Base-by-base conservation (phyloP, 2,113 vertebrate genomes). In the Aegithalos caudatus region DNA sequence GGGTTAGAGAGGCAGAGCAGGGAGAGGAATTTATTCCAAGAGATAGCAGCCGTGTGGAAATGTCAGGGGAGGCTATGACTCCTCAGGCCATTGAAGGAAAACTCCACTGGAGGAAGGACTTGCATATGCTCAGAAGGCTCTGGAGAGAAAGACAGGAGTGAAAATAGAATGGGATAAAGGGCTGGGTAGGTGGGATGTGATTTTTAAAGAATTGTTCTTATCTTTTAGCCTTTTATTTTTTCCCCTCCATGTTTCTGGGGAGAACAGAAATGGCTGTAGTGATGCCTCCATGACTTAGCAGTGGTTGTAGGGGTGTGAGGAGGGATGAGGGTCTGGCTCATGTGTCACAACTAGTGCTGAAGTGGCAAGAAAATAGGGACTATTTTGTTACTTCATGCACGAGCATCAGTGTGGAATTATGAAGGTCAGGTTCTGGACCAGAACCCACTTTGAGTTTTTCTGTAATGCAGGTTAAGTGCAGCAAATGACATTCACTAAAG, bases 51-150 rank as follows among this genome's bases (percentile, higher is more conserved):
- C 78, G 2, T 90, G 88, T 93, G 88, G 66, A 91, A 85, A 56
- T 85, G 67, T 96, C 93, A 60, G 57, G 70, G 65, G 87, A 91
- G 90, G 61, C 90, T 88, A 69, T 88, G 76, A 57, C 81, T 94
- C 71, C 86, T 81, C 86, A 27, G 93, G 85, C 94, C 95, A 50
- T 73, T 97, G 96, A 92, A 82, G 95, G 94, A 88, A 65, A 94
- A 40, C 83, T 83, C 45, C 0, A 7, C 67, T 72, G 72, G 58
- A 88, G 58, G 92, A 73, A 90, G 72, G 54, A 62, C 88, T 92
- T 86, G 73, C 24, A 20, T 84, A 15, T 35, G 4, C 38, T 84
- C 22, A 50, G 50, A 64, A 65, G 21, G 35, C 71, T 85, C 85
- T 64, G 66, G 92, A 78, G 89, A 9, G 87, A 13, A 66, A 77